Evolutionary conservation across 2,797 vertebrate species (phyloP).

Genomic region (Acanthurus leucopareius): DNA sequence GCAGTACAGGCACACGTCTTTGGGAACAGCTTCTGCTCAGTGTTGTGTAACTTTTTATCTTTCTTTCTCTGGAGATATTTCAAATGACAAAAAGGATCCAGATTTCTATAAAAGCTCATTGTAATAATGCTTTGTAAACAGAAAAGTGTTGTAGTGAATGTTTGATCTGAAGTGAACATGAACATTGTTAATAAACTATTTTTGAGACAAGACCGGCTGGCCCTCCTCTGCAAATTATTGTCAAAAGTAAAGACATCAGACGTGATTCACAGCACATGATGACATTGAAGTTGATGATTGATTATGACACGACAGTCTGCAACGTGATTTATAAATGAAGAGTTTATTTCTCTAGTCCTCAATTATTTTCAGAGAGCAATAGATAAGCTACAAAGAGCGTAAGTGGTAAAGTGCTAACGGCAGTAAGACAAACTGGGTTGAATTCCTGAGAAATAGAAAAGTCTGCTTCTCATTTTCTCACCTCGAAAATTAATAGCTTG

Average conservation of each 20-base stretch:
- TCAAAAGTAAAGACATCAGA: not conserved
- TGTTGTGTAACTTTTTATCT: slow-evolving; percentile 56
- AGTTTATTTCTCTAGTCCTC: slow-evolving; percentile 29
- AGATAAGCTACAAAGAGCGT: not conserved
- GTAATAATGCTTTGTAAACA: slow-evolving; percentile 79
- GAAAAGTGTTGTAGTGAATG: slow-evolving; percentile 74
- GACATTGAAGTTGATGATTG: not conserved
- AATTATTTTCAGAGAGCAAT: slow-evolving; percentile 1
- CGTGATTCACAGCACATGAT: not conserved
- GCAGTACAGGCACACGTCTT: slow-evolving; percentile 18
- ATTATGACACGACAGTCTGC: not conserved
- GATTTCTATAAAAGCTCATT: slow-evolving; percentile 76
- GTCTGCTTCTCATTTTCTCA: not conserved
- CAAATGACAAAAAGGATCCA: slow-evolving; percentile 66
- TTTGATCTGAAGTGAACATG: slow-evolving; percentile 77
- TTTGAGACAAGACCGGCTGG: slow-evolving; percentile 73
- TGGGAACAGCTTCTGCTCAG: slow-evolving; percentile 71
- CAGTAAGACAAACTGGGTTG: slow-evolving; percentile 27
- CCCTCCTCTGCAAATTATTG: not conserved
- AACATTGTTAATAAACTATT: slow-evolving; percentile 84
- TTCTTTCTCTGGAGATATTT: slow-evolving; percentile 71
- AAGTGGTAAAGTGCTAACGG: slow-evolving; percentile 4
- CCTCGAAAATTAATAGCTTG: not conserved
- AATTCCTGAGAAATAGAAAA: slow-evolving; percentile 32
- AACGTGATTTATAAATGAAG: not conserved